These are phyloP conservation scores for Tupiocoris notatus DNA, from an alignment of 2,888 invertebrate species.

Conservation along the genomic window DNA sequence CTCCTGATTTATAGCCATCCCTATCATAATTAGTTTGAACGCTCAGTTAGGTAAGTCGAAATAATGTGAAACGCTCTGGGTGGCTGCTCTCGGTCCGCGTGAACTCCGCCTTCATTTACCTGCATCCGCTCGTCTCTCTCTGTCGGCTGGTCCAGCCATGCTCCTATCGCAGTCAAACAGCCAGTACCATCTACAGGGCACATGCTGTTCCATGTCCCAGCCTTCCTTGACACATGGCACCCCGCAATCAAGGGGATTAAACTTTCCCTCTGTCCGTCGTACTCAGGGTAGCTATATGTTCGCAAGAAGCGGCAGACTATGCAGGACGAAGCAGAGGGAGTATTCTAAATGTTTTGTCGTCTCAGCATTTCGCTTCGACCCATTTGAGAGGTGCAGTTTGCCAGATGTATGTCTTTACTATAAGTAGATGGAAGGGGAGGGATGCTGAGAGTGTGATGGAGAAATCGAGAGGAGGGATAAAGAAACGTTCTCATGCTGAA, in stretches of 20 bases:
- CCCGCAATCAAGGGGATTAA: conserved; percentile 17
- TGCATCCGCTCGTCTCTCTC: not conserved
- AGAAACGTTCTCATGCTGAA: too few relatives aligned
- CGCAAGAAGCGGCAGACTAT: not conserved
- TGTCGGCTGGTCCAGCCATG: not conserved
- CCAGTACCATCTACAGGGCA: not conserved
- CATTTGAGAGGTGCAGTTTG: not conserved
- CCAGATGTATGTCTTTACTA: too few relatives aligned
- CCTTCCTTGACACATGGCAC: conserved; percentile 12
- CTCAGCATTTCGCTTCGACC: not conserved
- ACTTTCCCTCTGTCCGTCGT: not conserved
- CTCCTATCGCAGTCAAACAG: not conserved
- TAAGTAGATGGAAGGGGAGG: too few relatives aligned
- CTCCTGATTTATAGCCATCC: not conserved
- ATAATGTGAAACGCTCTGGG: conserved; percentile 14
- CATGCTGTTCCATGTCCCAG: not conserved
- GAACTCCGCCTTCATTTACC: conserved; percentile 4
- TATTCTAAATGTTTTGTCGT: not conserved
- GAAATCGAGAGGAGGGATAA: too few relatives aligned
- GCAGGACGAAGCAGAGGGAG: not conserved
- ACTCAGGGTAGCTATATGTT: not conserved
- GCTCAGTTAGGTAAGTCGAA: conserved; percentile 31
- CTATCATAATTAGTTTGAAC: conserved; percentile 29
- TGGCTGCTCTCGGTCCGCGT: conserved; percentile 4
- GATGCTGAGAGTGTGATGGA: too few relatives aligned